Conservation (phyloP, 2,113 vertebrate species). For the Trachemys scripta region DNA sequence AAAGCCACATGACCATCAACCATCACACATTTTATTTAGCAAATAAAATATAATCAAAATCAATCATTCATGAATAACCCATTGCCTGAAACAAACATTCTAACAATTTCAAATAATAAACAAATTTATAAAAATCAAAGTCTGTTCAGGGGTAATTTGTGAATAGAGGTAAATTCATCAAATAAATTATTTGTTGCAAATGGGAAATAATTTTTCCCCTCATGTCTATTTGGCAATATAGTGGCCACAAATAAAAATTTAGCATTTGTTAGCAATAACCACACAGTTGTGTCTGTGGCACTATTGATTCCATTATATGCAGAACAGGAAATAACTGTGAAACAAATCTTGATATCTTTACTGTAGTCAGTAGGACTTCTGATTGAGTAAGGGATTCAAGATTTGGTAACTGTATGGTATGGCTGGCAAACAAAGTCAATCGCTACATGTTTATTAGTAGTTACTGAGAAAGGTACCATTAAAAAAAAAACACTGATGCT, state of each 20-base stretch:
- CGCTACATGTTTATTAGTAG: background rate
- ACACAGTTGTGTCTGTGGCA: background rate
- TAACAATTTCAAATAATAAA: background rate
- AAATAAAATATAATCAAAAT: constrained; percentile 8
- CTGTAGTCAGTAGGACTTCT: constrained; percentile 21
- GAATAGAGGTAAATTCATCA: background rate
- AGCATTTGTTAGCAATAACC: background rate
- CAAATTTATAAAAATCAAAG: constrained; percentile 13
- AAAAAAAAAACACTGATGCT: background rate
- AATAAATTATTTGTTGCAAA: background rate
- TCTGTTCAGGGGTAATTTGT: background rate
- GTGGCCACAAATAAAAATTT: background rate
- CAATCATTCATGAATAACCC: background rate
- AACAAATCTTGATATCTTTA: constrained; percentile 28
- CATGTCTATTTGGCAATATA: background rate
- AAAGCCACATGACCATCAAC: background rate
- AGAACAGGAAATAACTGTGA: constrained; percentile 35
- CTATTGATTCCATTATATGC: constrained; percentile 3
- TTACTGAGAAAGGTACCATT: constrained; percentile 12
- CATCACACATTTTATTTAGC: background rate
- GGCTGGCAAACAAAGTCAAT: constrained; percentile 12
- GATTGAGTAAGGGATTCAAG: constrained; percentile 25
- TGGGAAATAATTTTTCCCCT: background rate
- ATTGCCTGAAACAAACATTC: background rate
- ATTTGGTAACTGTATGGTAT: constrained; percentile 27